phyloP scores from a whole-genome alignment of 2,888 invertebrate species.

The Drosophila robusta region DNA sequence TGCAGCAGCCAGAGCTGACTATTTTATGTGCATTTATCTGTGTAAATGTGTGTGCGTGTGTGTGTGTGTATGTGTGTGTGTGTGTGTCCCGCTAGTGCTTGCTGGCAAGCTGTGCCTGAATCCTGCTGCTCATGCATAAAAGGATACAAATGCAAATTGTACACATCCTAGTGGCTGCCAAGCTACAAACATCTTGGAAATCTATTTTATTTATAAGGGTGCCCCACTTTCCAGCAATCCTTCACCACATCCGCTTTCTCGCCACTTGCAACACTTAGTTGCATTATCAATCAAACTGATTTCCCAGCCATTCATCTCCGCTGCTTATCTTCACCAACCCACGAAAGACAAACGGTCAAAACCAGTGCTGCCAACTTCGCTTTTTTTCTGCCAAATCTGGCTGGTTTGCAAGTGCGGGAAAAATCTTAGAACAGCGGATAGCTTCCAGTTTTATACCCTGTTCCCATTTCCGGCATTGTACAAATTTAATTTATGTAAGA shows the following conservation, averaged over 20 bases:
- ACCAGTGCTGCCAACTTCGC: constrained; percentile 4
- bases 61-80: constrained; percentile 22
- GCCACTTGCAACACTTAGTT: constrained; percentile 69
- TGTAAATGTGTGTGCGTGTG: constrained; percentile 22
- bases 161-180: constrained; percentile 50
- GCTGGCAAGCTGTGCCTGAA: constrained; percentile 41
- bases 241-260: constrained; percentile 6
- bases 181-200: constrained; percentile 37
- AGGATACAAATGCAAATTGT: constrained; percentile 75
- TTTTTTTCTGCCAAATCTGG: background rate
- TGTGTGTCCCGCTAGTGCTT: too few relatives aligned
- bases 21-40: constrained; percentile 68
- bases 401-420: background rate
- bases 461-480: too few relatives aligned
- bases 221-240: constrained; percentile 3
- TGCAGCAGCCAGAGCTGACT: constrained; percentile 46
- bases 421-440: too few relatives aligned
- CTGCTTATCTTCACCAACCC: constrained; percentile 33
- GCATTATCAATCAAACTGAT: constrained; percentile 83
- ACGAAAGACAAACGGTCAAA: constrained; percentile 50
- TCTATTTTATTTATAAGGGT: constrained; percentile 62
- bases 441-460: too few relatives aligned
- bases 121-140: constrained; percentile 63
- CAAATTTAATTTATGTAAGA: too few relatives aligned
- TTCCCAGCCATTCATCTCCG: constrained; percentile 55